These are phyloP conservation scores for Stenurella melanura DNA, from an alignment of 2,888 invertebrate genomes.

Conservation along the genomic window DNA sequence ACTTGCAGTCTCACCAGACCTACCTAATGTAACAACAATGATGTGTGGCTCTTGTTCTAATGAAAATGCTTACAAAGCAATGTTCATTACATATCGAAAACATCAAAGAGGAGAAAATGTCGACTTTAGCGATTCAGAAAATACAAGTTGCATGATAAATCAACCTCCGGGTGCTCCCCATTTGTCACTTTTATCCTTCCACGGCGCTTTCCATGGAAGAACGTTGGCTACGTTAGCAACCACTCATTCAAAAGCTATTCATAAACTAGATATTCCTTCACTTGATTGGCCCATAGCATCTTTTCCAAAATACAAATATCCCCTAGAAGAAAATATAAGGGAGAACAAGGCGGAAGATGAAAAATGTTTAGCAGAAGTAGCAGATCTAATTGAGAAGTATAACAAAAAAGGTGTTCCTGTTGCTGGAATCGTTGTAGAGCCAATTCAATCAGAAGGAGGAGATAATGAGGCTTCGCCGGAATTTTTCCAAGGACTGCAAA, in stretches of 20 bases:
- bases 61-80: constrained; percentile 96
- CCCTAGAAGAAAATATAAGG: constrained; percentile 84
- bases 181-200: constrained; percentile 89
- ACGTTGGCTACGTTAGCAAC: constrained; percentile 90
- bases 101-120: constrained; percentile 83
- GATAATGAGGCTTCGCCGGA: constrained; percentile 94
- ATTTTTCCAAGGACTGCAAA: constrained; percentile 91
- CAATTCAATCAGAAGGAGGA: constrained; percentile 98
- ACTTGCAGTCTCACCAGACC: constrained; percentile 78
- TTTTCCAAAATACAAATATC: constrained; percentile 95
- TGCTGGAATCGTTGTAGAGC: constrained; percentile 94
- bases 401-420: constrained; percentile 85
- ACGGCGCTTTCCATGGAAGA: constrained; percentile 95
- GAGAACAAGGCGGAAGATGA: constrained; percentile 92
- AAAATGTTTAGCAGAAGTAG: constrained; percentile 80
- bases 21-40: constrained; percentile 92
- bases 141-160: constrained; percentile 89
- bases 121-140: constrained; percentile 85
- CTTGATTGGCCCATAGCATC: constrained; percentile 97
- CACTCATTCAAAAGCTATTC: constrained; percentile 96
- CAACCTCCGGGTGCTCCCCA: constrained; percentile 90
- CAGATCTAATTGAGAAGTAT: constrained; percentile 83
- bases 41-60: constrained; percentile 98
- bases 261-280: constrained; percentile 95
- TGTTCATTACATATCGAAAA: constrained; percentile 90